Evolutionary conservation across 2,797 vertebrate species (phyloP).

Genomic region (Sebastes baramenuke): DNA sequence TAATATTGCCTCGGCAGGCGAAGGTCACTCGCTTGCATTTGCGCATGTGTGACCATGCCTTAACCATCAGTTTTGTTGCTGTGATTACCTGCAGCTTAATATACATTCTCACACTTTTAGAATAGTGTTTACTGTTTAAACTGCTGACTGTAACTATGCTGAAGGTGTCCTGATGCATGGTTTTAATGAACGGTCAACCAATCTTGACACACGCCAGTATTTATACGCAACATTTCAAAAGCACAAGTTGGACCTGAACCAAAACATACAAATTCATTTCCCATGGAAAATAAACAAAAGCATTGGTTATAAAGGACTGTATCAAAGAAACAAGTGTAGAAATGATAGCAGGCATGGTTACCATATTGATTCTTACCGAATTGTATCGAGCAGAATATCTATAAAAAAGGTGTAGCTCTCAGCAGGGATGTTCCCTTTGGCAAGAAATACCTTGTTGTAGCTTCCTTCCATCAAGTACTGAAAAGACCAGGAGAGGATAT

Average conservation of each 20-base stretch:
- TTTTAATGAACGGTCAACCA: not conserved
- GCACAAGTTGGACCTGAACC: not conserved
- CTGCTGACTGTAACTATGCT: not conserved
- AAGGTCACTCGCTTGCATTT: too few species aligned
- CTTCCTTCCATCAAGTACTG: slow-evolving; percentile 98
- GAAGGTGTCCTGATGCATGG: not conserved
- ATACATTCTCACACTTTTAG: not conserved
- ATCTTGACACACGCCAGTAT: not conserved
- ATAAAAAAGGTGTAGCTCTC: slow-evolving; percentile 98
- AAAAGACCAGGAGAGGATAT: slow-evolving; percentile 14
- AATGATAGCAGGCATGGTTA: not conserved
- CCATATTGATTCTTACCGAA: slow-evolving; percentile 82
- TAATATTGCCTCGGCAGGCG: too few species aligned
- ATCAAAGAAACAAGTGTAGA: not conserved
- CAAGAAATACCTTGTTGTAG: slow-evolving; percentile 98
- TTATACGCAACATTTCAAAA: not conserved
- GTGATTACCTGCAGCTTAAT: not conserved
- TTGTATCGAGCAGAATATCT: slow-evolving; percentile 95
- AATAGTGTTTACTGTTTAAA: not conserved
- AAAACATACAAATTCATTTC: not conserved
- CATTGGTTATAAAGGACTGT: not conserved
- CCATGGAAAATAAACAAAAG: not conserved
- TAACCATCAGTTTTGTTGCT: not conserved
- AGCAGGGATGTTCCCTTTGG: slow-evolving; percentile 95
- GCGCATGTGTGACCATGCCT: too few species aligned